Conservation (phyloP, 2,797 vertebrate species). For the Sebastes itinus region DNA sequence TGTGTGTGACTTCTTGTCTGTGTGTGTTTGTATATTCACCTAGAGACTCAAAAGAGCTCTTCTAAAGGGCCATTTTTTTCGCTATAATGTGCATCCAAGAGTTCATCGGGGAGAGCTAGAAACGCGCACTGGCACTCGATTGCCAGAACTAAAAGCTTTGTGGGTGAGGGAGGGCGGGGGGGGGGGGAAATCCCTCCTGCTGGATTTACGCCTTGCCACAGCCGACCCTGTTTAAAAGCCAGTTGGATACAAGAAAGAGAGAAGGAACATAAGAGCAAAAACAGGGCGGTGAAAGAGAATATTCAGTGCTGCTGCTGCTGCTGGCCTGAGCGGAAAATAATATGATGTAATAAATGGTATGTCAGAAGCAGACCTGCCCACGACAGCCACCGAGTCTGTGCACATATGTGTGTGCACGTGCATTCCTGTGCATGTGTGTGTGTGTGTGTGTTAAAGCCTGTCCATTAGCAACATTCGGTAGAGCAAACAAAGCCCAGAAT, state of each 20-base stretch:
- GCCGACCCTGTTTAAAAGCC: conserved; percentile 58
- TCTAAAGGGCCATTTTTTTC: conserved; percentile 21
- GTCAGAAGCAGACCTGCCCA: conserved; percentile 60
- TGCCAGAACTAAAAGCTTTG: conserved; percentile 64
- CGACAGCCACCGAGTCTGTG: conserved; percentile 26
- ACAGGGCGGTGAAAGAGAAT: conserved; percentile 53
- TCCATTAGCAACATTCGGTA: conserved; percentile 46
- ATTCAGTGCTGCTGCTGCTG: conserved; percentile 53
- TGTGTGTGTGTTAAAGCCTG: conserved; percentile 1
- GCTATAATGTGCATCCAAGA: conserved; percentile 48
- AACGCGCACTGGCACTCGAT: conserved; percentile 40
- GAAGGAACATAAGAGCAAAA: conserved; percentile 49
- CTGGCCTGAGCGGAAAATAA: conserved; percentile 73
- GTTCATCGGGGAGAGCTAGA: conserved; percentile 52
- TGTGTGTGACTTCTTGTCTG: background rate
- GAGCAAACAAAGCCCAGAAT: conserved; percentile 18
- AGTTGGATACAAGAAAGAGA: conserved; percentile 49
- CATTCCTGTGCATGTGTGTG: background rate
- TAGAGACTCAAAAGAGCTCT: conserved; percentile 31
- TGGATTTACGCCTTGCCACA: conserved; percentile 66
- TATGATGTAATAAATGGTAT: conserved; percentile 71
- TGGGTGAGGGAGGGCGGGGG: conserved; percentile 17
- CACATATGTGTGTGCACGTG: background rate
- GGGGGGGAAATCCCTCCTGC: conserved; percentile 59
- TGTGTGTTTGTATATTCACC: conserved; percentile 14